These are phyloP conservation scores for Thermophis baileyi DNA, from an alignment of 2,113 vertebrate species.

Conservation along the genomic window DNA sequence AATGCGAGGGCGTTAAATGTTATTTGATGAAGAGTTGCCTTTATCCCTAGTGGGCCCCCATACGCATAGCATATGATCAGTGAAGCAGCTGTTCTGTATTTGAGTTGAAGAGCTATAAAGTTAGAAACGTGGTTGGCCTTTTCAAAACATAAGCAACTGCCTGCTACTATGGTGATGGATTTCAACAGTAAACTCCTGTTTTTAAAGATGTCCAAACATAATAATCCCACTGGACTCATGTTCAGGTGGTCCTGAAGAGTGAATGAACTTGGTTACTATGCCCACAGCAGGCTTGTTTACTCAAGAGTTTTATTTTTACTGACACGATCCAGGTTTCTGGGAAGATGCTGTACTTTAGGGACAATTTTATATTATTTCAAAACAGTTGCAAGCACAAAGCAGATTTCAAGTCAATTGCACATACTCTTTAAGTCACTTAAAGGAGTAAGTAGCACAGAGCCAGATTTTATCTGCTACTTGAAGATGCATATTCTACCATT, in stretches of 20 bases:
- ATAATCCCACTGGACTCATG: constrained; percentile 63
- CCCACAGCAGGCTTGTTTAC: constrained; percentile 42
- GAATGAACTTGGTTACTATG: constrained; percentile 50
- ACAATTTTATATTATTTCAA: constrained; percentile 28
- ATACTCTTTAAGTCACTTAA: background rate
- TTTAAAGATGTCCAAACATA: constrained; percentile 62
- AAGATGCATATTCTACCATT: background rate
- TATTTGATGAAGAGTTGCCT: constrained; percentile 66
- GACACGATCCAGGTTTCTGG: constrained; percentile 30
- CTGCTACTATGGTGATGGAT: constrained; percentile 63
- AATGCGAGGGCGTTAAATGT: constrained; percentile 75
- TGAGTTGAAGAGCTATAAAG: constrained; percentile 66
- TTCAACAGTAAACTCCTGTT: constrained; percentile 72
- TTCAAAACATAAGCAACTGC: constrained; percentile 70
- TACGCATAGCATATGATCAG: constrained; percentile 64
- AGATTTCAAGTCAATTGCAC: background rate
- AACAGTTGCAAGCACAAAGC: background rate
- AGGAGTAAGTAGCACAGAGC: background rate
- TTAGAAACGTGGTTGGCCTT: constrained; percentile 63
- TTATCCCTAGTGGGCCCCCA: constrained; percentile 69
- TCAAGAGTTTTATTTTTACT: constrained; percentile 6
- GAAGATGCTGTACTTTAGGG: constrained; percentile 29
- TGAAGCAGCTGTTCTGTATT: constrained; percentile 74
- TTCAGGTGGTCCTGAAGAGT: constrained; percentile 62
- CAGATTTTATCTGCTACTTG: background rate